These are phyloP conservation scores for Alca torda DNA, from an alignment of 2,797 vertebrate species.

Conservation along the genomic window DNA sequence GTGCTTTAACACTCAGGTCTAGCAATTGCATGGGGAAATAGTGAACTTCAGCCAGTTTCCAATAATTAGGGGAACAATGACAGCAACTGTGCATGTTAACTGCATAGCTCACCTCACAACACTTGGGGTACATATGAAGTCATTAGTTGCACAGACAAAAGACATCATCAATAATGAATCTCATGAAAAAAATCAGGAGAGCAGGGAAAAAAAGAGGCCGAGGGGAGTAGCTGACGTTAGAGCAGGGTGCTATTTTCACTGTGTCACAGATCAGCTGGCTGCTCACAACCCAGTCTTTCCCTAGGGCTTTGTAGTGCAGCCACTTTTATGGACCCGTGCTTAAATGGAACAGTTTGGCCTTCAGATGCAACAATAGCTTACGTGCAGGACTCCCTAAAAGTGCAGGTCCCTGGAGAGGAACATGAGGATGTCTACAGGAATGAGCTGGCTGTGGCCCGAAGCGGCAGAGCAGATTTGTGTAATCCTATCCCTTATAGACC, in stretches of 20 bases:
- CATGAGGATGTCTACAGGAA: constrained; percentile 21
- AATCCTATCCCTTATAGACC: constrained; percentile 29
- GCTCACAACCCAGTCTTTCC: not conserved
- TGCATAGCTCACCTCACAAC: not conserved
- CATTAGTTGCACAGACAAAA: not conserved
- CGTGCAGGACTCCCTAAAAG: constrained; percentile 36
- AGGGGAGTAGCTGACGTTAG: fast-evolving
- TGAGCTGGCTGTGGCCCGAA: not conserved
- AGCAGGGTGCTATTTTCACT: not conserved
- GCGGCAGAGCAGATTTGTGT: not conserved
- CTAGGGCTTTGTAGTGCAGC: not conserved
- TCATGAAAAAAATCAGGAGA: not conserved
- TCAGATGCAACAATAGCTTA: constrained; percentile 25
- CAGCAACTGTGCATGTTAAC: not conserved
- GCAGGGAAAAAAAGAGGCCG: not conserved
- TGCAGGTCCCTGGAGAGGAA: not conserved
- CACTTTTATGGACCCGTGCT: not conserved
- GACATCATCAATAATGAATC: not conserved
- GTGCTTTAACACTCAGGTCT: not conserved
- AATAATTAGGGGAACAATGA: not conserved
- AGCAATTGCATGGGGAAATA: fast-evolving
- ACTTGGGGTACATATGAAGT: not conserved
- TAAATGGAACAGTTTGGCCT: constrained; percentile 37
- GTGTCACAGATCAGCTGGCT: not conserved
- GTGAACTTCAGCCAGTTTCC: not conserved